These are phyloP conservation scores for Seriola dumerili DNA, from an alignment of 2,113 vertebrate species.

Conservation along the genomic window DNA sequence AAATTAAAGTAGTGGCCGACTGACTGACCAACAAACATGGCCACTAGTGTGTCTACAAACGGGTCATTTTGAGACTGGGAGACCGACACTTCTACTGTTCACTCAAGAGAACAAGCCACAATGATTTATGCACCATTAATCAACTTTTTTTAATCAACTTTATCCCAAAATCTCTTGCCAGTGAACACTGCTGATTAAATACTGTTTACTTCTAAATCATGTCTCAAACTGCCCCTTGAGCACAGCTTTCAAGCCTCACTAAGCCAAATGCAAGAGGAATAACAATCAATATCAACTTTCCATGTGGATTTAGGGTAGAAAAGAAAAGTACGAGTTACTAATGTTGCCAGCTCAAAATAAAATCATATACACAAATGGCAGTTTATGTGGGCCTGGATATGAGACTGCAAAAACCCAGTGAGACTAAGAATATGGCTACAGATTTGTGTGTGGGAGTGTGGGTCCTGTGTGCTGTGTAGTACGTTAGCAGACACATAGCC, in stretches of 20 bases:
- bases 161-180: background rate
- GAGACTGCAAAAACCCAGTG: slow-evolving; percentile 22
- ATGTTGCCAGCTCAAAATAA: background rate
- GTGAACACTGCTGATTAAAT: background rate
- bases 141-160: background rate
- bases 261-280: background rate
- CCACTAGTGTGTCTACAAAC: background rate
- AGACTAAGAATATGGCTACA: background rate
- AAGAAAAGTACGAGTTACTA: background rate
- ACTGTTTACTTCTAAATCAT: background rate
- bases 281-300: background rate
- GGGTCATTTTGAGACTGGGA: background rate
- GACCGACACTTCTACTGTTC: background rate
- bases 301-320: background rate
- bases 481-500: slow-evolving; percentile 18
- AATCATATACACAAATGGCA: background rate
- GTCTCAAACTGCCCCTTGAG: background rate
- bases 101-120: background rate
- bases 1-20: too few species aligned
- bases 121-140: background rate
- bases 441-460: slow-evolving; percentile 32
- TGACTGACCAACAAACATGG: too few species aligned
- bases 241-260: background rate
- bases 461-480: slow-evolving; percentile 25
- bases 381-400: background rate